Conservation (phyloP, 2,888 invertebrate species). For the Hirudinaria manillensis region DNA sequence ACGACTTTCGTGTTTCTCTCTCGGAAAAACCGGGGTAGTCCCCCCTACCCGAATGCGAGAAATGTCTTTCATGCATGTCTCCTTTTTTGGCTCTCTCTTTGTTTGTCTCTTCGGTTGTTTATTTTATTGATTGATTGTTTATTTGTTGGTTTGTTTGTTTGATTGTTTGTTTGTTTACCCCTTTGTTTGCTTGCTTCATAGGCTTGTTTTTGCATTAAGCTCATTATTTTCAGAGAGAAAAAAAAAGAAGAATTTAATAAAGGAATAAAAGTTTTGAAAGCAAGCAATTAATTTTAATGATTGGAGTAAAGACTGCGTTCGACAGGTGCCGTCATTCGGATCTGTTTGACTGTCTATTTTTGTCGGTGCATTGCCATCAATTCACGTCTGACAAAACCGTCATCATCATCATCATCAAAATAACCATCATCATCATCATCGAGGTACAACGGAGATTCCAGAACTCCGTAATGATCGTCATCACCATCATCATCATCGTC, state of each 20-base stretch:
- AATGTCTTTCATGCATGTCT: not conserved
- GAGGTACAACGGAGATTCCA: too few species aligned
- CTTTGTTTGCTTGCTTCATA: not conserved
- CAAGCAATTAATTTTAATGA: too few species aligned
- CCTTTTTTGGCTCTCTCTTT: not conserved
- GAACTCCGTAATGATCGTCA: not conserved
- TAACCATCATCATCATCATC: not conserved
- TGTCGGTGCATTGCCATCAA: not conserved
- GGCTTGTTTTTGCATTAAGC: not conserved
- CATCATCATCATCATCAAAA: not conserved
- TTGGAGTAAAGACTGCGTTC: too few species aligned
- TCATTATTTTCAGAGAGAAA: not conserved
- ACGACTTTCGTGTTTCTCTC: not conserved
- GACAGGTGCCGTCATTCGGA: too few species aligned
- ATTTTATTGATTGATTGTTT: not conserved
- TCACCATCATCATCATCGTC: not conserved
- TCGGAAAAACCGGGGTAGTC: not conserved
- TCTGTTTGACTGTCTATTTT: too few species aligned
- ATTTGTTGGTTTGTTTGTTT: not conserved
- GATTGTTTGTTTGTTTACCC: not conserved
- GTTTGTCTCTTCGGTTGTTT: not conserved
- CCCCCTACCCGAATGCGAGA: not conserved
- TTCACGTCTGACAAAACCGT: not conserved
- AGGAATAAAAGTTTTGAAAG: not conserved
- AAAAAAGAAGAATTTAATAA: not conserved